A percentile compares a stretch with the other conserved stretches of the same genome.
Conservation (phyloP, 2,113 vertebrate genomes). For the Vulpes ferrilata region DNA sequence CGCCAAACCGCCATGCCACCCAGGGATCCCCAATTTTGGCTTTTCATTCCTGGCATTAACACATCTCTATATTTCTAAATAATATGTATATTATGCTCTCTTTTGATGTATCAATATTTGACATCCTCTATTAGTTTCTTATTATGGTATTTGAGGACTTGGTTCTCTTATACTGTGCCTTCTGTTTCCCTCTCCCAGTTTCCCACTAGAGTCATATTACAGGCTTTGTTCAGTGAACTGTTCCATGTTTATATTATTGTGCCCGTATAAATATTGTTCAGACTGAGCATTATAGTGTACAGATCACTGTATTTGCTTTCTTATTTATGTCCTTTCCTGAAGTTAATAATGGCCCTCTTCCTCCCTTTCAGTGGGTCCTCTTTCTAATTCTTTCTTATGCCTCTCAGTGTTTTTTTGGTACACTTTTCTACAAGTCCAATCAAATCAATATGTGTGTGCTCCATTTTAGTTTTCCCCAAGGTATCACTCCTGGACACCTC, state of each 20-base stretch:
- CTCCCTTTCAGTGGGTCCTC: neutral
- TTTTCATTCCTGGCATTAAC: neutral
- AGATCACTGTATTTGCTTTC: neutral
- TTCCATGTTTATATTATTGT: neutral
- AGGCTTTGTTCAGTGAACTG: neutral
- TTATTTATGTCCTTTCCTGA: neutral
- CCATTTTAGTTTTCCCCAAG: neutral
- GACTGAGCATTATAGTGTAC: neutral
- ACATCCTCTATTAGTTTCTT: neutral
- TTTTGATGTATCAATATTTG: neutral
- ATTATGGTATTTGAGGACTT: neutral
- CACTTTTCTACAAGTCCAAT: neutral
- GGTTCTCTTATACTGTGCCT: neutral
- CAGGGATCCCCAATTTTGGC: neutral
- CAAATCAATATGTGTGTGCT: neutral
- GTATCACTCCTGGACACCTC: neutral
- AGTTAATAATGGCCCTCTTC: neutral
- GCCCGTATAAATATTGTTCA: neutral
- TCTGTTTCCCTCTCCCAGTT: neutral
- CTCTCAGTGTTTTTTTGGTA: neutral
- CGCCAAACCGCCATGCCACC: too few species aligned
- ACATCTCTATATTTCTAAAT: neutral
- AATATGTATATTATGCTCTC: neutral
- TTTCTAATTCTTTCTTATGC: neutral
- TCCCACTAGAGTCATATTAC: neutral